Evolutionary conservation across 1,140 invertebrate genomes (phyloP), one percentile per base, ranked within the genome.

Genomic region (Bacillus rossius): DNA sequence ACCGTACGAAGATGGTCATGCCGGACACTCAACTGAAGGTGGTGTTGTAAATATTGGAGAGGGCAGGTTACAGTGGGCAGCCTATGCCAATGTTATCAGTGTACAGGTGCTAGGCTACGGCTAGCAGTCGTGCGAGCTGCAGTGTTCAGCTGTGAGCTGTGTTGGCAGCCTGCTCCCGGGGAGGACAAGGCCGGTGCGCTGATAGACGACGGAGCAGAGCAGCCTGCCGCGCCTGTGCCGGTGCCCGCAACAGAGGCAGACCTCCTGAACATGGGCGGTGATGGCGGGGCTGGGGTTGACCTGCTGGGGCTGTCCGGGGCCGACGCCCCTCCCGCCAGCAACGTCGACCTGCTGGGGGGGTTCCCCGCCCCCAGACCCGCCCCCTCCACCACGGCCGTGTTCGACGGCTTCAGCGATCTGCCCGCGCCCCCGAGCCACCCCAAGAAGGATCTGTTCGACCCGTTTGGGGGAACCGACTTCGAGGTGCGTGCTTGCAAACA

Each of bases 341-440:
- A 81, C 64, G 80, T 84, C 64, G 85, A 88, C 75, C 71, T 88
- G 47, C 73, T 89, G 17, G 81, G 78, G 34, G 81, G 77, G 22
- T 81, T 85, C 57, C 73, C 72, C 8, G 62, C 60, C 57, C 48
- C 53, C 8, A 5, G 14, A 5, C 47, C 47, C 16, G 13, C 59
- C 2, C 64, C 53, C n/a, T 13, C 19, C 13, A n/a, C 19, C n/a
- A 19, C 16, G 20, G 37, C 8, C 3, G n/a, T 23, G 19, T 56
- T 56, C 34, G 41, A 43, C 41, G 56, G 37, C 29, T 47, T 59
- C 57, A 59, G 56, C 17, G 22, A 54, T 17, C 52, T 50, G 2
- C 45, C 45, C 29, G 59, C 61, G 45, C 45, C 45, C 29, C 57
- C 61, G 45, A 38, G 29, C 13, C 43, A 25, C 20, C 42, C 37